Conservation (phyloP, 1,140 invertebrate genomes). For the Lepidotrigona ventralis region DNA sequence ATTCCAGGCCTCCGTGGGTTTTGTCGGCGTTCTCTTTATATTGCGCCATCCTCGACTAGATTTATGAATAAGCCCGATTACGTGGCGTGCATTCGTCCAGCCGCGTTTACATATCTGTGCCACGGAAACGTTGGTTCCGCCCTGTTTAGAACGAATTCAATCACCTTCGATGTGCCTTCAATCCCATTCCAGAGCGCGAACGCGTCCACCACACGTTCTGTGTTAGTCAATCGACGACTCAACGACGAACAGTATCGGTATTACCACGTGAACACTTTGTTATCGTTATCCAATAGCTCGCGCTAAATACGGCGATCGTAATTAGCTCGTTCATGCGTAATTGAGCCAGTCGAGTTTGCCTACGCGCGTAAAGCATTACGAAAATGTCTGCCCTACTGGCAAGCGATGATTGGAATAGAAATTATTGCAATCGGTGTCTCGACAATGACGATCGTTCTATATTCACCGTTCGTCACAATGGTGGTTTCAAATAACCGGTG, state of each 20-base stretch:
- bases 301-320: conserved; percentile 36
- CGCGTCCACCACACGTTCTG: not conserved
- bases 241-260: not conserved
- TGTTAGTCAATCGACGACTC: conserved; percentile 16
- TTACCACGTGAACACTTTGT: conserved; percentile 11
- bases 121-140: not conserved
- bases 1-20: not conserved
- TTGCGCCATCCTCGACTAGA: not conserved
- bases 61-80: conserved; percentile 34
- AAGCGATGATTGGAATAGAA: not conserved
- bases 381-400: not conserved
- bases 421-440: too few relatives aligned
- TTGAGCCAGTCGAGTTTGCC: not conserved
- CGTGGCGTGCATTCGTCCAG: not conserved
- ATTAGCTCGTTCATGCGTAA: conserved; percentile 9
- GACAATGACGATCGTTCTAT: not conserved
- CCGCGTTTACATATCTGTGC: conserved; percentile 38
- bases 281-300: conserved; percentile 55
- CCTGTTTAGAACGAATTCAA: conserved; percentile 33
- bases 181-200: not conserved
- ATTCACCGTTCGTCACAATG: not conserved
- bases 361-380: not conserved
- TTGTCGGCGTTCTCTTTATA: not conserved
- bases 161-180: not conserved
- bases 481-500: not conserved